phyloP scores from a whole-genome alignment of 2,113 vertebrate genomes.

The Phalacrocorax pelagicus region DNA sequence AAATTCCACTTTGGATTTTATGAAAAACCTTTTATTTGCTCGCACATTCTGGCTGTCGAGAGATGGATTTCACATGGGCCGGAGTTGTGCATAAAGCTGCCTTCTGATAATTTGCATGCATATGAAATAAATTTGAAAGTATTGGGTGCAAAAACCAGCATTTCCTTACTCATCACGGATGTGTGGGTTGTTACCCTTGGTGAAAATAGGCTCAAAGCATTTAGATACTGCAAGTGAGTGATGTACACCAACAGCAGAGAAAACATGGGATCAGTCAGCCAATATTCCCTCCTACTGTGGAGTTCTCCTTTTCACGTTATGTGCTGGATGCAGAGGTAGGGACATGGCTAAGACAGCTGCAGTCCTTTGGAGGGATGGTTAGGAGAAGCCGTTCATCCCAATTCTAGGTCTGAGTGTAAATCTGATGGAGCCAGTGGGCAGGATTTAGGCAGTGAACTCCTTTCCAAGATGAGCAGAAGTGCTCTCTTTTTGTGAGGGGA shows the following conservation, averaged over 20 bases:
- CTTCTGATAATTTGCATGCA: neutral
- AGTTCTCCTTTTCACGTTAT: accelerated
- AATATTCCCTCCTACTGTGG: neutral
- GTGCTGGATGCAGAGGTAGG: neutral
- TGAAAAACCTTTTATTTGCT: neutral
- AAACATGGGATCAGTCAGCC: neutral
- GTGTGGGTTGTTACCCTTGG: neutral
- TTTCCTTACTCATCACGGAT: neutral
- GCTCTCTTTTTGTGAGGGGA: neutral
- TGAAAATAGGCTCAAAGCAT: conserved; percentile 15
- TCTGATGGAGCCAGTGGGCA: accelerated
- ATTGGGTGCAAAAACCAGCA: neutral
- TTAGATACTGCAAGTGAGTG: neutral
- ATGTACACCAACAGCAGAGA: neutral
- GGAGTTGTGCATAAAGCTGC: neutral
- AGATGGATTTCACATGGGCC: neutral
- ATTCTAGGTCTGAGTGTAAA: neutral
- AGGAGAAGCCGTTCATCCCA: neutral
- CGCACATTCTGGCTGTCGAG: accelerated
- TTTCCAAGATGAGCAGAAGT: neutral
- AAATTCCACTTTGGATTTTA: neutral
- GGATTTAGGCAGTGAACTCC: neutral
- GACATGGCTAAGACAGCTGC: neutral
- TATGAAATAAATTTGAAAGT: neutral
- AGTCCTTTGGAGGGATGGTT: neutral